Base-by-base conservation (phyloP, 2,113 vertebrate genomes). In the Odontophorus gujanensis region DNA sequence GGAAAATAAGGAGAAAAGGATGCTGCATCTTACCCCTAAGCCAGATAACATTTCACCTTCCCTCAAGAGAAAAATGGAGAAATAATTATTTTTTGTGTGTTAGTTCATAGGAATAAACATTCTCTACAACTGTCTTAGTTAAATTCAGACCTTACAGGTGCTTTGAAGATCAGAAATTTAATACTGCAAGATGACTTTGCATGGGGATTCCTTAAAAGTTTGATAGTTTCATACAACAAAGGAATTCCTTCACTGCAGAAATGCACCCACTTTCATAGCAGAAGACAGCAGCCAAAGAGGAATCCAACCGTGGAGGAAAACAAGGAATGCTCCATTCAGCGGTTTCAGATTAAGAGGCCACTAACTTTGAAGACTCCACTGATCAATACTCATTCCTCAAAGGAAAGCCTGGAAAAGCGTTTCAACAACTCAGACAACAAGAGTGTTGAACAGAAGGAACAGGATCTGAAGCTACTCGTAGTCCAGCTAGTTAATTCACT, bases 1-100 rank as follows among this genome's bases (percentile, higher is more conserved):
- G n/a, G 53, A 93, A 96, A 96, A 96, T 89, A 91, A 90, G 79
- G 72, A 92, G 45, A 55, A 81, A 32, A 78, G 8, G 8, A 82
- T 5, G 6, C 48, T 93, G 79, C 90, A 85, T 81, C 90, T 90
- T 75, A 85, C 32, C 78, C 78, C 34, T 48, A 55, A 30, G 32
- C 53, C 83, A 72, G 87, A 83, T 93, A 94, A 92, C 65, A 87
- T 21, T 87, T 82, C 72, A 42, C 65, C 80, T 88, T 90, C 42
- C 57, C 87, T 85, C 55, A 55, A 61, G 84, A 84, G 58, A 69
- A 61, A 43, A n/a, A 43, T 5, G 14, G 26, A 45, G 28, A 43
- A 80, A 82, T 24, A 63, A 63, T 38, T 63, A 7, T 38, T 40
- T 40, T 62, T 40, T 18, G 11, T 25, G 28, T 28, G 10, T 26